A percentile compares a stretch with the other conserved stretches of the same genome.
Conservation (phyloP, 2,797 vertebrate genomes). For the Furcifer pardalis region DNA sequence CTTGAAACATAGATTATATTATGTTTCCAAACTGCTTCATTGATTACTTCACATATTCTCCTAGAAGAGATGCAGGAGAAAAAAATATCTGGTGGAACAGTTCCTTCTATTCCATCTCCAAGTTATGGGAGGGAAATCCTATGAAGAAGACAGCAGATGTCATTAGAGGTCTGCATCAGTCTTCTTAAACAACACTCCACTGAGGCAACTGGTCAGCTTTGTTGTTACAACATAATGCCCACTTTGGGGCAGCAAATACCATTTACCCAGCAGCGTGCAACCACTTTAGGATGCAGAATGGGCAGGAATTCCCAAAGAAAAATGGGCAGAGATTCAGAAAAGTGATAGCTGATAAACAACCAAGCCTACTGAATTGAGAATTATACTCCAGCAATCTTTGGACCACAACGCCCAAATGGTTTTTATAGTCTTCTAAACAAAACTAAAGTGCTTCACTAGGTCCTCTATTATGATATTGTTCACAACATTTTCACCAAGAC, state of each 20-base stretch:
- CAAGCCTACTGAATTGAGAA: not conserved
- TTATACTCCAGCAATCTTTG: not conserved
- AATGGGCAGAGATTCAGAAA: not conserved
- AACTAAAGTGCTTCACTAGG: not conserved
- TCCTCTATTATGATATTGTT: not conserved
- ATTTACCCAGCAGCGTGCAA: not conserved
- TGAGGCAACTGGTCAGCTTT: not conserved
- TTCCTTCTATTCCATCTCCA: not conserved
- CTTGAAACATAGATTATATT: conserved; percentile 97
- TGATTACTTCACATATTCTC: conserved; percentile 98
- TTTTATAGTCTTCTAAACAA: too few species aligned
- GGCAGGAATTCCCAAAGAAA: not conserved
- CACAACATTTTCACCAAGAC: not conserved
- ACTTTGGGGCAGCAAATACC: not conserved
- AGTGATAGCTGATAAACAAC: not conserved
- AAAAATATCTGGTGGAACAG: not conserved
- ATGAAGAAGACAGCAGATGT: not conserved
- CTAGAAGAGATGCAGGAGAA: conserved; percentile 68
- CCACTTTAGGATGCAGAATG: not conserved
- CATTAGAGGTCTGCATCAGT: not conserved
- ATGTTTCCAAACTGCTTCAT: conserved; percentile 96
- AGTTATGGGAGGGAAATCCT: not conserved
- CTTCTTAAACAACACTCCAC: not conserved
- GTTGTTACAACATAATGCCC: not conserved
- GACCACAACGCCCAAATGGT: not conserved